These are phyloP conservation scores for Mormyrus lacerda DNA, from an alignment of 2,113 vertebrate species.

Conservation along the genomic window DNA sequence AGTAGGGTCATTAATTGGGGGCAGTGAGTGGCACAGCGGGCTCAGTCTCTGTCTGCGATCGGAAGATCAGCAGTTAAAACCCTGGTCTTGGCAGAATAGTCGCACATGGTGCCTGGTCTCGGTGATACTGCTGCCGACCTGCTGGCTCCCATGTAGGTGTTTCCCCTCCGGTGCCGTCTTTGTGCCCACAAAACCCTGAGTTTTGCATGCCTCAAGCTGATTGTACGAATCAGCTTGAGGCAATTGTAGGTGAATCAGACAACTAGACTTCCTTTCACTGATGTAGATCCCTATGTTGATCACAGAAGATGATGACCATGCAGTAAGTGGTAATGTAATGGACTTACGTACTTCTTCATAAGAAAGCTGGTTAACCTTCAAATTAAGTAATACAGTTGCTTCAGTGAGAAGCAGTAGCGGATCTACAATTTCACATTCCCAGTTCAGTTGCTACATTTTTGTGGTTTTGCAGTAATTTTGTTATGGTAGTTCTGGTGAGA, in stretches of 20 bases:
- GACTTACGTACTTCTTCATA: background rate
- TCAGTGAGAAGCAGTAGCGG: background rate
- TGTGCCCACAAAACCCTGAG: background rate
- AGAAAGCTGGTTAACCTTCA: background rate
- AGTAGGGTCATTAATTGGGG: background rate
- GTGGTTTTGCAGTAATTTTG: background rate
- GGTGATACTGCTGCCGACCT: constrained; percentile 78
- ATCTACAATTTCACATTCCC: background rate
- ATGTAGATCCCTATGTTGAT: background rate
- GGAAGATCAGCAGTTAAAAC: background rate
- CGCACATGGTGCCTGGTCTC: constrained; percentile 58
- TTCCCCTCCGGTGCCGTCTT: background rate
- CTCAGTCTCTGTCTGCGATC: background rate
- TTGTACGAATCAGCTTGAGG: too few relatives aligned
- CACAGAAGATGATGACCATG: background rate
- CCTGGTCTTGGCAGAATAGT: background rate
- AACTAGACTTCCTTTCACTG: background rate
- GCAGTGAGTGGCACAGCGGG: background rate
- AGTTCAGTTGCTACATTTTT: background rate
- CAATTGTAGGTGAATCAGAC: background rate
- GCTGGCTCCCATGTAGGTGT: constrained; percentile 74
- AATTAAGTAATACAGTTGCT: background rate
- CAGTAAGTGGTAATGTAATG: background rate
- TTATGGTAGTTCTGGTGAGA: background rate
- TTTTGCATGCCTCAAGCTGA: background rate